Conservation (phyloP, 2,113 vertebrate species). For the Garra rufa region DNA sequence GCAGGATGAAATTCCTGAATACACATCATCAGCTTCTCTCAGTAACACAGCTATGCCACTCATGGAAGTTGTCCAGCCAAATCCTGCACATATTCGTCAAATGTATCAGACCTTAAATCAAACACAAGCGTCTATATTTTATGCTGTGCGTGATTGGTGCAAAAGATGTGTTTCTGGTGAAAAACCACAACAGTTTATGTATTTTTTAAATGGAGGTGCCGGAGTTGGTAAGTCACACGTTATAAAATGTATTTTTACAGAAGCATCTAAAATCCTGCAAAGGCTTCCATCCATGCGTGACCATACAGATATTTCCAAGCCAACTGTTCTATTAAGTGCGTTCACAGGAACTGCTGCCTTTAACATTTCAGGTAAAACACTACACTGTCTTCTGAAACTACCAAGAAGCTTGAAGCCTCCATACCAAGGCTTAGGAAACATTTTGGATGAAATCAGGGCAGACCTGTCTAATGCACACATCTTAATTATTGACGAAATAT, state of each 20-base stretch:
- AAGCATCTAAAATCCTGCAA: constrained; percentile 42
- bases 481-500: constrained; percentile 50
- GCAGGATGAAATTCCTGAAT: constrained; percentile 50
- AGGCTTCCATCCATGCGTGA: constrained; percentile 16
- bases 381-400: constrained; percentile 21
- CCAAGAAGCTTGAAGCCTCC: constrained; percentile 43
- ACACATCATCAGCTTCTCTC: not conserved
- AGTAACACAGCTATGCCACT: constrained; percentile 12
- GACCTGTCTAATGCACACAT: constrained; percentile 48
- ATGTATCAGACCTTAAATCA: constrained; percentile 44
- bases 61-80: not conserved
- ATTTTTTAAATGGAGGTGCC: constrained; percentile 49
- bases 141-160: constrained; percentile 37
- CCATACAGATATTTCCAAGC: constrained; percentile 43
- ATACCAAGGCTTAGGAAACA: constrained; percentile 52
- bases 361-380: constrained; percentile 43
- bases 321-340: constrained; percentile 41
- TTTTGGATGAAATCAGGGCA: constrained; percentile 34
- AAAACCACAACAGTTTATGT: constrained; percentile 45
- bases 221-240: constrained; percentile 53
- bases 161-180: constrained; percentile 10
- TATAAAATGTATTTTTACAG: constrained; percentile 47
- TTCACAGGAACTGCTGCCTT: constrained; percentile 40
- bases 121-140: constrained; percentile 49
- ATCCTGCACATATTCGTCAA: not conserved